Percentiles rank a stretch among this genome's conserved stretches.
phyloP scores from a whole-genome alignment of 2,113 vertebrate species.

The Mixornis gularis region DNA sequence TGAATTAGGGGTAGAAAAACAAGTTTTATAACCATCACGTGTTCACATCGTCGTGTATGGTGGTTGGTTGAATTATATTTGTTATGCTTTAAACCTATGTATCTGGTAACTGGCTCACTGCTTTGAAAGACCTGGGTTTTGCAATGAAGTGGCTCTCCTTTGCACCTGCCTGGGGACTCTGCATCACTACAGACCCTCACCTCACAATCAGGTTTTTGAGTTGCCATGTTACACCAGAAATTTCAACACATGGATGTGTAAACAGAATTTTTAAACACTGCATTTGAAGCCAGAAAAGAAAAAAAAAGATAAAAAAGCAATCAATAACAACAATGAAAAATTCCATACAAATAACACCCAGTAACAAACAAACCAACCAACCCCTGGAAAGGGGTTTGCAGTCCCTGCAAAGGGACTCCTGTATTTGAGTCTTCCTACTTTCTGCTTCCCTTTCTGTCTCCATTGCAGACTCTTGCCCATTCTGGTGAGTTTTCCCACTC shows the following conservation, averaged over 20 bases:
- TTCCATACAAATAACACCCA: background rate
- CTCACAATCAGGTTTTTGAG: background rate
- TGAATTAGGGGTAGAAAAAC: background rate
- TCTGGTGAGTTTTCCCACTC: background rate
- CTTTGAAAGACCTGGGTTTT: background rate
- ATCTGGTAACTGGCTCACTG: background rate
- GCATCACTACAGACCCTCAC: fast-evolving
- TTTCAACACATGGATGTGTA: background rate
- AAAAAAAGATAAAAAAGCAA: background rate
- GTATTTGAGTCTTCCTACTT: background rate
- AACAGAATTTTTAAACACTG: background rate
- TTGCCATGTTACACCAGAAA: background rate
- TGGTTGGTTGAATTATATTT: background rate
- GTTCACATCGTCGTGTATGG: fast-evolving
- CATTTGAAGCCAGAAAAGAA: background rate
- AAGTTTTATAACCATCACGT: fast-evolving
- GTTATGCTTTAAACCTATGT: background rate
- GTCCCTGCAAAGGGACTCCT: background rate
- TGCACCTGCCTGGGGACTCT: background rate
- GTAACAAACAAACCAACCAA: background rate
- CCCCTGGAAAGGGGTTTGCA: fast-evolving
- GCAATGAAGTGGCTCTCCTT: background rate
- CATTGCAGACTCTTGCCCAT: background rate
- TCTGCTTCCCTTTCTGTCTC: background rate
- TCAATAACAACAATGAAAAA: fast-evolving